A percentile compares a stretch with the other conserved stretches of the same genome.
phyloP scores from a whole-genome alignment of 1,140 invertebrate species.

The Metopolophium dirhodum region DNA sequence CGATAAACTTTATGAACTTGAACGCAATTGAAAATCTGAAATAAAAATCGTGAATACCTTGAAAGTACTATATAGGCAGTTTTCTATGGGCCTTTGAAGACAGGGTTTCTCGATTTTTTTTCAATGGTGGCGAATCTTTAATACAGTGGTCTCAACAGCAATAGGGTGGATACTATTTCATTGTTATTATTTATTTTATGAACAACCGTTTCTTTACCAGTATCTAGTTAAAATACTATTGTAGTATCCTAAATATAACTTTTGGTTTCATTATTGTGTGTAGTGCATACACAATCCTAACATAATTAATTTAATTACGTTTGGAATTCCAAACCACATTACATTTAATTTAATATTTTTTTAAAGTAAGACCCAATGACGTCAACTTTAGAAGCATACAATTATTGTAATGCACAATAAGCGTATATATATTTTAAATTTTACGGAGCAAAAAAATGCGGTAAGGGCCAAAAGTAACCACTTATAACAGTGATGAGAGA shows the following conservation, averaged over 20 bases:
- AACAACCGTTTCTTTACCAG: neutral
- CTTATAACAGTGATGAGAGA: conserved; percentile 41
- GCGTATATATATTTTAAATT: neutral
- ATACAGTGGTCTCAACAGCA: neutral
- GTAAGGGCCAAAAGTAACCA: conserved; percentile 32
- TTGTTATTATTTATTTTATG: neutral
- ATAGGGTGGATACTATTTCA: neutral
- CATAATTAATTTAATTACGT: neutral
- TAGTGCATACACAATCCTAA: neutral
- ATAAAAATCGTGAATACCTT: conserved; percentile 6
- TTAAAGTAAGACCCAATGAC: neutral
- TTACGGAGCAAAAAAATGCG: neutral
- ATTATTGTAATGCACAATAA: neutral
- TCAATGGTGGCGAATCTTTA: neutral
- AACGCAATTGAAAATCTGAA: conserved; percentile 11
- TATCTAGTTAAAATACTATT: neutral
- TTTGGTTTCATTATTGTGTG: neutral
- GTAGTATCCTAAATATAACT: neutral
- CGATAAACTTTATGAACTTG: conserved; percentile 5
- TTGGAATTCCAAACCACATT: neutral
- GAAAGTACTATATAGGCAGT: neutral
- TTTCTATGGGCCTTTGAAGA: neutral
- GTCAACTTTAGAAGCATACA: neutral
- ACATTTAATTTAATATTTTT: neutral
- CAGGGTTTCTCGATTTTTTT: neutral